Conservation (phyloP, 2,888 invertebrate genomes). For the Dicyrtomina minuta region DNA sequence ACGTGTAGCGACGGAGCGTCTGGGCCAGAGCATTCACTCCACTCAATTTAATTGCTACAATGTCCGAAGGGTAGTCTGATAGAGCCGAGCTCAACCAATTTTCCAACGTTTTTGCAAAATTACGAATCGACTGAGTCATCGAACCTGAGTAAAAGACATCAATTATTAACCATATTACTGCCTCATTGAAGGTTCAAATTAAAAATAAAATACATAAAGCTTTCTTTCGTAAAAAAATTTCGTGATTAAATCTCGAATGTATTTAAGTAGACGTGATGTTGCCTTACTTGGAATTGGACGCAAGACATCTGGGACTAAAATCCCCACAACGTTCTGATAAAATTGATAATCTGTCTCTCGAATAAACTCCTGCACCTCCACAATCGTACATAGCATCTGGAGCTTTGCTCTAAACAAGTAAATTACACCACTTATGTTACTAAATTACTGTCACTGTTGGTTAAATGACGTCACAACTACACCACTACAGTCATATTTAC, state of each 20-base stretch:
- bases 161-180: slow-evolving; percentile 26
- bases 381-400: slow-evolving; percentile 68
- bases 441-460: no score
- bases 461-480: no score
- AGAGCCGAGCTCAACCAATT: slow-evolving; percentile 80
- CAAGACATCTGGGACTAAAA: slow-evolving; percentile 93
- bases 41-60: slow-evolving; percentile 60
- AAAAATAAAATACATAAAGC: no score
- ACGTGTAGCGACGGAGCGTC: slow-evolving; percentile 91
- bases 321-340: slow-evolving; percentile 93
- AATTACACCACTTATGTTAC: no score
- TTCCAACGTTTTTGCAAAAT: slow-evolving; percentile 90
- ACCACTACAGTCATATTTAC: no score
- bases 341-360: slow-evolving; percentile 83
- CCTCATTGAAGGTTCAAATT: not conserved
- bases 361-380: slow-evolving; percentile 76
- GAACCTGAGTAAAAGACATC: slow-evolving; percentile 68
- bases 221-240: no score
- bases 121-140: slow-evolving; percentile 87
- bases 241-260: no score
- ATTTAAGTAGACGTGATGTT: not conserved
- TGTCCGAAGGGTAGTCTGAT: slow-evolving; percentile 69
- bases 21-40: slow-evolving; percentile 91
- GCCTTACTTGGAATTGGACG: slow-evolving; percentile 83
- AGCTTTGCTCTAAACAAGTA: slow-evolving; percentile 67